A percentile compares a stretch with the other conserved stretches of the same genome.
Conservation (phyloP, 2,888 invertebrate genomes). For the Meta bourneti region DNA sequence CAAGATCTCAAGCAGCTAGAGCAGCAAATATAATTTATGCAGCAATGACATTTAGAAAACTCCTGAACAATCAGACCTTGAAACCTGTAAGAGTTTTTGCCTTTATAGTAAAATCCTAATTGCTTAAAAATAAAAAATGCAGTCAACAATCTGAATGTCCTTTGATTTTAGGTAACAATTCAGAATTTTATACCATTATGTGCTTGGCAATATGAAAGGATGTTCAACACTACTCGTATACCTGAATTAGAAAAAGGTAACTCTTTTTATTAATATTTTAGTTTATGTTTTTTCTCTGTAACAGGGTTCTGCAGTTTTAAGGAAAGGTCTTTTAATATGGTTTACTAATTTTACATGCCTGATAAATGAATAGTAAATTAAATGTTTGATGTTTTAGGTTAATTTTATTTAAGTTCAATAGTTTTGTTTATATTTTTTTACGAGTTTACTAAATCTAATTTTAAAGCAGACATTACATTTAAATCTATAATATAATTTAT, state of each 20-base stretch:
- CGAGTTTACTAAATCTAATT: neutral
- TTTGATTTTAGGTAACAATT: conserved; percentile 87
- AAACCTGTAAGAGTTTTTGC: conserved; percentile 84
- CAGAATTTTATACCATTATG: conserved; percentile 96
- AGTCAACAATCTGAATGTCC: neutral
- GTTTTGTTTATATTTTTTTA: conserved; percentile 12
- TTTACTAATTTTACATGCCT: no score
- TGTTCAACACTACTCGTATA: conserved; percentile 97
- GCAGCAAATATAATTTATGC: conserved; percentile 93
- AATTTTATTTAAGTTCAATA: no score
- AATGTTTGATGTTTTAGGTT: no score
- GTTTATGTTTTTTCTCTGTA: neutral
- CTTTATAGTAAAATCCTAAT: neutral
- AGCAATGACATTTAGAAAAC: conserved; percentile 91
- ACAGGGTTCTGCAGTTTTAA: neutral
- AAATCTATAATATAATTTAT: no score
- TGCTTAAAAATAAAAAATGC: neutral
- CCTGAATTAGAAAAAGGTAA: conserved; percentile 91
- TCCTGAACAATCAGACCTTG: conserved; percentile 95
- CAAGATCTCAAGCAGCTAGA: conserved; percentile 90
- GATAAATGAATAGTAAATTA: no score
- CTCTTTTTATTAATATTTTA: neutral
- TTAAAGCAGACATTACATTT: no score
- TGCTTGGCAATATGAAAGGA: conserved; percentile 98
- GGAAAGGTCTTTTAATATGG: no score